Evolutionary conservation across 2,797 vertebrate genomes (phyloP).

Genomic region (Taenioides sp.): DNA sequence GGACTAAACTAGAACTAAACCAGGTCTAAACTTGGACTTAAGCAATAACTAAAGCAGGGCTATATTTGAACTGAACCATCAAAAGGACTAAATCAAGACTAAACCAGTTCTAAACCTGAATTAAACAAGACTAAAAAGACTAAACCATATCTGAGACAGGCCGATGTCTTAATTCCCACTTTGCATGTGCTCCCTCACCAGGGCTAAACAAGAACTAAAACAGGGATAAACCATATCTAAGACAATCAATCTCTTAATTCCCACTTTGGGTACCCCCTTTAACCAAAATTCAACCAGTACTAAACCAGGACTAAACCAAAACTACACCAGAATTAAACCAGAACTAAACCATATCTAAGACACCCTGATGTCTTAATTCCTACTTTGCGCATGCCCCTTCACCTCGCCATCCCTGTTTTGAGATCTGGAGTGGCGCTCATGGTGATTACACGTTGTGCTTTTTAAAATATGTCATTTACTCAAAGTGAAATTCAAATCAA

Average conservation of each 20-base stretch:
- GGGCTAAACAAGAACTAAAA: too few species aligned
- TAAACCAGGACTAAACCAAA: not conserved
- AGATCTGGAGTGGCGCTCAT: slow-evolving; percentile 33
- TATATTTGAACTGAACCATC: not conserved
- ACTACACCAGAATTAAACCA: not conserved
- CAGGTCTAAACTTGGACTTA: too few species aligned
- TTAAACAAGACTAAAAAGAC: too few species aligned
- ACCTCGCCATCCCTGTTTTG: slow-evolving; percentile 10
- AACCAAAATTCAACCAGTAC: not conserved
- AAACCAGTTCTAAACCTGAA: not conserved
- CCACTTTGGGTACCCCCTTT: too few species aligned
- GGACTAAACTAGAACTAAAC: too few species aligned
- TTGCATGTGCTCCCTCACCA: not conserved
- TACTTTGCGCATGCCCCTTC: not conserved
- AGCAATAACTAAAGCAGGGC: not conserved
- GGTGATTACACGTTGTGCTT: slow-evolving; percentile 40
- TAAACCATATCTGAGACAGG: not conserved
- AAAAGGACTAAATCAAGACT: not conserved
- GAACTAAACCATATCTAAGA: not conserved
- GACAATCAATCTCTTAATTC: too few species aligned
- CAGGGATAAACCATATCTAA: too few species aligned
- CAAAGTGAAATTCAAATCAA: slow-evolving; percentile 32
- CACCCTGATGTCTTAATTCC: not conserved
- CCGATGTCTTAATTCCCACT: not conserved
- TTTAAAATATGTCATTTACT: slow-evolving; percentile 43